phyloP scores from a whole-genome alignment of 2,888 invertebrate species.

The Dasysyrphus tricinctus region DNA sequence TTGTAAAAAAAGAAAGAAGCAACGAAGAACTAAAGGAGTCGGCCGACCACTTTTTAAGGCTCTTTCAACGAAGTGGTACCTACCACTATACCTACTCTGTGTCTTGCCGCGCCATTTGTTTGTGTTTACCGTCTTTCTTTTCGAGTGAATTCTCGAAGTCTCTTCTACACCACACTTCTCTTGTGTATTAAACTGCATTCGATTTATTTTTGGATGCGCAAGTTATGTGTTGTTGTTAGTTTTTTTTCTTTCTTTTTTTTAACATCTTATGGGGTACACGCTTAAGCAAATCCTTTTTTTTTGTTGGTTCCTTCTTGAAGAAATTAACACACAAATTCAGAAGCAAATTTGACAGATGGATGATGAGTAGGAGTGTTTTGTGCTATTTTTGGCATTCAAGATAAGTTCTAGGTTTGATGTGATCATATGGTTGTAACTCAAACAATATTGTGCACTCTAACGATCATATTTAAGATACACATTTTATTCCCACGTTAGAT shows the following conservation, averaged over 20 bases:
- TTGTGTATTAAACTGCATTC: conserved; percentile 22
- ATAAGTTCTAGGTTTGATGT: background rate
- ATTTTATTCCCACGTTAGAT: background rate
- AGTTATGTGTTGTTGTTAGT: conserved; percentile 24
- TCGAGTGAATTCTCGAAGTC: conserved; percentile 45
- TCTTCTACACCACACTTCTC: background rate
- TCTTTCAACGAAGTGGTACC: conserved; percentile 61
- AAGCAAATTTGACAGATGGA: conserved; percentile 47
- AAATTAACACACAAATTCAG: conserved; percentile 45
- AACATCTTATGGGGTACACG: conserved; percentile 8
- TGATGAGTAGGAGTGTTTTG: conserved; percentile 31
- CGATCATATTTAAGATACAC: background rate
- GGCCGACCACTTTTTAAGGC: conserved; percentile 66
- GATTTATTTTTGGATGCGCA: conserved; percentile 37
- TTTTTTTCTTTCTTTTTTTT: conserved; percentile 1
- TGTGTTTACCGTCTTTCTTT: conserved; percentile 63
- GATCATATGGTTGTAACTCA: background rate
- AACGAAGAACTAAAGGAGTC: conserved; percentile 64
- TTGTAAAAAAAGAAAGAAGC: conserved; percentile 4
- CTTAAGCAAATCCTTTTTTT: conserved; percentile 33
- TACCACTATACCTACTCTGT: conserved; percentile 16
- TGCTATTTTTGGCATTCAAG: conserved; percentile 11
- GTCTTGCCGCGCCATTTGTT: conserved; percentile 50
- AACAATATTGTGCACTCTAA: background rate
- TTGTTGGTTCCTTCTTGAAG: background rate